These are phyloP conservation scores for Mastigias papua DNA, from an alignment of 30 jellyfish, hydroid and myxozoan species.

Conservation along the genomic window DNA sequence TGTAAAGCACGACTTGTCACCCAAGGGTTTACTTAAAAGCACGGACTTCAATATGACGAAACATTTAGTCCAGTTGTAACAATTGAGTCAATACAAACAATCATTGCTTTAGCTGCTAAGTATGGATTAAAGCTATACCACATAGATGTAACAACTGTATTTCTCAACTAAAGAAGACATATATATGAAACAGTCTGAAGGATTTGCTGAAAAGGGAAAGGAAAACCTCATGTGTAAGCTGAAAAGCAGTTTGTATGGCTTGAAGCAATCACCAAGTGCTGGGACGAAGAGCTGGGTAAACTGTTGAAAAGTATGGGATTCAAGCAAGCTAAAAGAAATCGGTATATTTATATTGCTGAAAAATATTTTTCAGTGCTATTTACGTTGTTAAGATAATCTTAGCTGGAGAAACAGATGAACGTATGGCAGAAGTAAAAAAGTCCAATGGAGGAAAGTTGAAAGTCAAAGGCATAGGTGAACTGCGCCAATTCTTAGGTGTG, in stretches of 20 bases:
- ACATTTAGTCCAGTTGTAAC: conserved; percentile 57
- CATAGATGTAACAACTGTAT: not conserved
- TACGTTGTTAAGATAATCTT: conserved; percentile 68
- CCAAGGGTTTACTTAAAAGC: conserved; percentile 47
- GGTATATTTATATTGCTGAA: conserved; percentile 13
- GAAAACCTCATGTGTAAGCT: conserved; percentile 69
- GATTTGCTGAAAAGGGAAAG: conserved; percentile 34
- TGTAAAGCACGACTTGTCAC: conserved; percentile 64
- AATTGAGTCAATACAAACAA: conserved; percentile 56
- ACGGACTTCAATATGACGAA: conserved; percentile 68
- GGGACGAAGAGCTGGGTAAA: conserved; percentile 58
- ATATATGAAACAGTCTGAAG: conserved; percentile 81
- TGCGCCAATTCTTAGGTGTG: conserved; percentile 62
- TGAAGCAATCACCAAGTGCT: conserved; percentile 73
- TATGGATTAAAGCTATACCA: not conserved
- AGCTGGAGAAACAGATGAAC: conserved; percentile 31
- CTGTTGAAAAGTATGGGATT: conserved; percentile 29
- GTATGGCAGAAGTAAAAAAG: conserved; percentile 9
- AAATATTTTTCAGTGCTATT: conserved; percentile 28
- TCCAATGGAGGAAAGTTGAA: conserved; percentile 15
- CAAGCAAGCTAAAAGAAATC: conserved; percentile 28
- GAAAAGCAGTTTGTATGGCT: conserved; percentile 30
- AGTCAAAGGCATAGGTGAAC: conserved; percentile 59
- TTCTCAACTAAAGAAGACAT: conserved; percentile 65
- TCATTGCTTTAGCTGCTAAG: conserved; percentile 54